phyloP scores from a whole-genome alignment of 2,113 vertebrate genomes.

The Odocoileus virginianus region DNA sequence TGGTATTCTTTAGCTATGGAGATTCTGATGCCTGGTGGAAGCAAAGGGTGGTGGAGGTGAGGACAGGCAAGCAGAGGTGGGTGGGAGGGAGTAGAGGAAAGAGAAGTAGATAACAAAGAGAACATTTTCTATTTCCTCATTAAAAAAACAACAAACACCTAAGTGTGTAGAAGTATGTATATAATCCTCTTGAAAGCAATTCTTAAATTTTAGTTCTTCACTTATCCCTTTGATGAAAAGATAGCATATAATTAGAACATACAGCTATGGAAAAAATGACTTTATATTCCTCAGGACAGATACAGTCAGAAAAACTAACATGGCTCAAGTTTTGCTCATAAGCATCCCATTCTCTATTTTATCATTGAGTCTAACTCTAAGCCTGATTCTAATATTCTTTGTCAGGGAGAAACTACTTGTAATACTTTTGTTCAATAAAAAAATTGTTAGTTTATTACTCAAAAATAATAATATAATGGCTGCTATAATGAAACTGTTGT shows the following conservation, averaged over 20 bases:
- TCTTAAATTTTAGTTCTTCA: constrained; percentile 18
- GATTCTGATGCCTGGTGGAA: neutral
- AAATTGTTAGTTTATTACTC: neutral
- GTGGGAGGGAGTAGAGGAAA: neutral
- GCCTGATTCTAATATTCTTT: neutral
- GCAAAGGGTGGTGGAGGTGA: neutral
- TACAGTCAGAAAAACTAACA: neutral
- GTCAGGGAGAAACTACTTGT: neutral
- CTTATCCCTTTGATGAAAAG: neutral
- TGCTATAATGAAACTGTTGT: neutral
- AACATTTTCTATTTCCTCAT: neutral
- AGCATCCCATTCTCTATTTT: neutral
- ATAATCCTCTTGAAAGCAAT: neutral
- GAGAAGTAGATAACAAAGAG: neutral
- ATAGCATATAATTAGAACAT: neutral
- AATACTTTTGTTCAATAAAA: neutral
- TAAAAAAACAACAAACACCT: neutral
- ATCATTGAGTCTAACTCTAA: neutral
- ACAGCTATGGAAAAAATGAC: neutral
- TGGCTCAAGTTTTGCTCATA: neutral
- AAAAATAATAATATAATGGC: neutral
- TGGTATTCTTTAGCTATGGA: neutral
- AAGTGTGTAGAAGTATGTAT: neutral
- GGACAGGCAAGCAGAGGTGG: neutral
- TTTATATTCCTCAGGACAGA: neutral